Evolutionary conservation across 2,113 vertebrate species (phyloP).

Genomic region (Rostratula benghalensis): DNA sequence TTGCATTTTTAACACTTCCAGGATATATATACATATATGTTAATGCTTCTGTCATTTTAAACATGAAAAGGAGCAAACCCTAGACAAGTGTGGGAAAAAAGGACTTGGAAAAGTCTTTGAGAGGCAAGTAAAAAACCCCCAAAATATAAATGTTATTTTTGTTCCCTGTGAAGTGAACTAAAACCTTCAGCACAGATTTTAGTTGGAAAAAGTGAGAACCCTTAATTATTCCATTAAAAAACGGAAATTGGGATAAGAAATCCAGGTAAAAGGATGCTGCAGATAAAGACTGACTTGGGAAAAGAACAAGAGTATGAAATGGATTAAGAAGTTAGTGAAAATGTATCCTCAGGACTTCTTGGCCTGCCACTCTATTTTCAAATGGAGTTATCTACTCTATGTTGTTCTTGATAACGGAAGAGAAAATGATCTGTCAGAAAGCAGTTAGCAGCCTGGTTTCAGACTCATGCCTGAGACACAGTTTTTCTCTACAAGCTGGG

Average conservation of each 20-base stretch:
- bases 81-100: not conserved
- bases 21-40: not conserved
- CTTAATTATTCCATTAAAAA: slow-evolving; percentile 54
- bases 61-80: not conserved
- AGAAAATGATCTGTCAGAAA: slow-evolving; percentile 67
- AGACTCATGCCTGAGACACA: not conserved
- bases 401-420: slow-evolving; percentile 53
- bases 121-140: not conserved
- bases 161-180: not conserved
- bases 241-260: slow-evolving; percentile 11
- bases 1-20: not conserved
- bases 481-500: not conserved
- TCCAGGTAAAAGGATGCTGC: slow-evolving; percentile 22
- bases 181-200: not conserved
- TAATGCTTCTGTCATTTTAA: not conserved
- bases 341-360: slow-evolving; percentile 57
- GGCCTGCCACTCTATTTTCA: slow-evolving; percentile 64
- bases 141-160: not conserved
- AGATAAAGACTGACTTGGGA: slow-evolving; percentile 44
- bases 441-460: slow-evolving; percentile 42
- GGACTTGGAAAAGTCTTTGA: not conserved
- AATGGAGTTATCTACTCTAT: slow-evolving; percentile 51
- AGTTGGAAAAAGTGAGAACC: not conserved
- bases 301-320: slow-evolving; percentile 36
- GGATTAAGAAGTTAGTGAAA: slow-evolving; percentile 55